Conservation (phyloP, 2,797 vertebrate species). For the Gorsachius magnificus region DNA sequence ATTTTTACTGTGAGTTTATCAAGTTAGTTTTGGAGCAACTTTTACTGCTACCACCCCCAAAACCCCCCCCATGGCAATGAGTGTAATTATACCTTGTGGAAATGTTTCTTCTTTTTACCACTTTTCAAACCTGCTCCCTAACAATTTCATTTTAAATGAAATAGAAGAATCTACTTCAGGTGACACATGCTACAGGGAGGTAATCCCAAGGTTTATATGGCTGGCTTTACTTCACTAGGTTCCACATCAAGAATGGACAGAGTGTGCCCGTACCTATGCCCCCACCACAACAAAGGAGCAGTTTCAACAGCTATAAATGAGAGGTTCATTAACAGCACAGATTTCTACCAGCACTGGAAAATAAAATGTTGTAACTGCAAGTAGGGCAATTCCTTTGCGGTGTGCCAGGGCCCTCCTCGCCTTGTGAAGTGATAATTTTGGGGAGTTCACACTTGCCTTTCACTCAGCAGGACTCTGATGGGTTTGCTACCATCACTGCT, state of each 20-base stretch:
- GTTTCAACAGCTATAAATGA: neutral
- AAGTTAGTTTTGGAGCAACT: neutral
- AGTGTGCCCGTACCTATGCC: rapidly evolving
- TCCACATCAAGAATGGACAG: neutral
- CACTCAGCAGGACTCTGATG: neutral
- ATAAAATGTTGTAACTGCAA: neutral
- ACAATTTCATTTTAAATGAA: neutral
- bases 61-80: neutral
- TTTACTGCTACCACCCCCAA: neutral
- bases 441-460: neutral
- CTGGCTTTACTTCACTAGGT: neutral
- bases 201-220: neutral
- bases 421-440: rapidly evolving
- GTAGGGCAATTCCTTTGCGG: neutral
- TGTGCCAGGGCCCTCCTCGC: neutral
- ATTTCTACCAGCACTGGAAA: neutral
- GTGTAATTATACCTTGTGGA: neutral
- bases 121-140: neutral
- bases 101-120: neutral
- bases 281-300: neutral
- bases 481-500: neutral
- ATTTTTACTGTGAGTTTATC: neutral
- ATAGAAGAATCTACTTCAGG: neutral
- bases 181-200: rapidly evolving
- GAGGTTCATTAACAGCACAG: neutral